Base-by-base conservation (phyloP, 2,888 invertebrate species). In the Ectobius pallidus region DNA sequence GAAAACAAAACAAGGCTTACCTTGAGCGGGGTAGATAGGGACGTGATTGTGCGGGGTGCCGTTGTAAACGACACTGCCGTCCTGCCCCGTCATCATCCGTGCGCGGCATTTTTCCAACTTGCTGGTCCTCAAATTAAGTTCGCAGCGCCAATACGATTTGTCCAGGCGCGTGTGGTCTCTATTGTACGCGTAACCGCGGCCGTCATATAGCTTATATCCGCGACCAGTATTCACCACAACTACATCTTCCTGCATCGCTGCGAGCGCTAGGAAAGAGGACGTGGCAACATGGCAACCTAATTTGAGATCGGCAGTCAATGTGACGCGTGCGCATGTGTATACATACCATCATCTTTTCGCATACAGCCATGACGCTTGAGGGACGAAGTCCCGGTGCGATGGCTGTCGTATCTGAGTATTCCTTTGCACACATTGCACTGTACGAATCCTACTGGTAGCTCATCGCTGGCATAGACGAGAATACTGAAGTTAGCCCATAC, bases 361-460 rank as follows among this genome's bases (percentile, higher is more conserved):
- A 22, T 22, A 30, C 63, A 62, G 34, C 63, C 22, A 42, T 63
- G 63, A 3, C 63, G 32, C 22, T 42, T 39, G 22, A 63, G 63
- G n/a, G 63, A 63, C 39, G 63, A 63, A 16, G 63, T 63, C 2
- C 63, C 63, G 14, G 63, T 63, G 20, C 63, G 63, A 20, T 63
- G 63, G 42, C 63, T 63, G 63, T 63, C 42, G 39, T 63, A 63
- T 11, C 63, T 34, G 18, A 63, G 42, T 6, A 63, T 22, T 1
- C 11, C 39, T 25, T n/a, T 18, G 39, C 63, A 63, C 7, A 7
- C 16, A 16, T 22, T 42, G 63, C 63, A 63, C 20, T 42, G 63
- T 25, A 63, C 63, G 16, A 63, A 63, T 18, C 63, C 63, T 9
- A 63, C 63, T 1, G 63, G 4, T 18, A 20, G 11, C 20, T 14